Conservation (phyloP, 1,140 invertebrate genomes). For the Drosophila nikananu region DNA sequence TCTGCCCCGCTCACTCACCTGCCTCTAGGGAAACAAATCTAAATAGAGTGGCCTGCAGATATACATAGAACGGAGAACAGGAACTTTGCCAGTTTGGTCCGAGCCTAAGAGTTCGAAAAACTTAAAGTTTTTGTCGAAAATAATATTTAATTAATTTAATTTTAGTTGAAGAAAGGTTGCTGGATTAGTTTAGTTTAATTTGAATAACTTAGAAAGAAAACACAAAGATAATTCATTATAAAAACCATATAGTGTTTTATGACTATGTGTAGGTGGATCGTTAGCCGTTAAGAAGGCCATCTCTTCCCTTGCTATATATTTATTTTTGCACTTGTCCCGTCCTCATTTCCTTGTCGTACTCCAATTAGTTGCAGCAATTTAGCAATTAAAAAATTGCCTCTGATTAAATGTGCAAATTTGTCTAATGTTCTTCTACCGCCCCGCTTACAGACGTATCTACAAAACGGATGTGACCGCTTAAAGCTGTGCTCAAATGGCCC, state of each 20-base stretch:
- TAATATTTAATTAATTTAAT: neutral
- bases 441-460: constrained; percentile 4
- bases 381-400: constrained; percentile 76
- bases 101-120: neutral
- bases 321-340: neutral
- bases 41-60: constrained; percentile 12
- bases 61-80: neutral
- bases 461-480: constrained; percentile 69
- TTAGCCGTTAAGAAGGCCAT: neutral
- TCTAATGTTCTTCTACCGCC: constrained; percentile 59
- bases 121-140: neutral
- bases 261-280: constrained; percentile 6
- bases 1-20: constrained; percentile 53
- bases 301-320: neutral
- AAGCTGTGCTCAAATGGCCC: constrained; percentile 54
- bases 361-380: constrained; percentile 51
- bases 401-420: constrained; percentile 81
- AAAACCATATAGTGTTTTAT: neutral
- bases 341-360: constrained; percentile 23
- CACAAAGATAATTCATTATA: neutral
- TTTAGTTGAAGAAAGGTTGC: neutral
- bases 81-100: neutral
- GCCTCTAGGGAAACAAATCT: constrained; percentile 13
- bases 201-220: neutral
- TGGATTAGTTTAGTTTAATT: neutral